Evolutionary conservation across 2,797 vertebrate genomes (phyloP).

Genomic region (Enteromius afrohamiltoni): DNA sequence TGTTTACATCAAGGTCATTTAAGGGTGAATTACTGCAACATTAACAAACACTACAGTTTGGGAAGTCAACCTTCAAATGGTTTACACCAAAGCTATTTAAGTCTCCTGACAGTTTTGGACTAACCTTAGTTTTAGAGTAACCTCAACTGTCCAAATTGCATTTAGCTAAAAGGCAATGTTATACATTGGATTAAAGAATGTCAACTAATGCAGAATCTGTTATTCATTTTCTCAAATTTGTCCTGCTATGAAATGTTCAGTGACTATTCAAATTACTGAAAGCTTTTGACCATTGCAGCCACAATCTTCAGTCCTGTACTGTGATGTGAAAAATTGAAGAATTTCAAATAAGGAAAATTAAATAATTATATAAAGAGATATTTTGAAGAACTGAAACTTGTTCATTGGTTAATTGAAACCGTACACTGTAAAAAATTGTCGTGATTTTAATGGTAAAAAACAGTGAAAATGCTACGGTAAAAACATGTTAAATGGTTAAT

Average conservation of each 20-base stretch:
- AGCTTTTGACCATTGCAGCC: conserved; percentile 4
- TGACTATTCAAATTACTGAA: background rate
- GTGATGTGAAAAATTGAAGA: background rate
- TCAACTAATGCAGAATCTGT: background rate
- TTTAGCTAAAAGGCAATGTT: conserved; percentile 1
- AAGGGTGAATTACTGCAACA: background rate
- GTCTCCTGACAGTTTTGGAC: background rate
- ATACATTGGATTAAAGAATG: background rate
- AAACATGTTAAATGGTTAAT: too few species aligned
- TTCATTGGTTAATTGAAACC: background rate
- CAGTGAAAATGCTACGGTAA: too few species aligned
- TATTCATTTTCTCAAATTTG: conserved; percentile 10
- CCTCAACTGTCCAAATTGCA: background rate
- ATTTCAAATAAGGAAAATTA: background rate
- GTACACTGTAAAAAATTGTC: too few species aligned
- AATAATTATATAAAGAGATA: background rate
- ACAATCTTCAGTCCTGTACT: background rate
- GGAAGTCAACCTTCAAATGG: background rate
- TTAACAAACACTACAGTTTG: background rate
- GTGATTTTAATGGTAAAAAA: too few species aligned
- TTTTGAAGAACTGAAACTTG: background rate
- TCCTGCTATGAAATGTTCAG: background rate
- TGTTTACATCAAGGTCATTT: background rate
- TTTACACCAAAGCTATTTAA: background rate
- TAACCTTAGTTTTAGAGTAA: too few species aligned